phyloP scores from a whole-genome alignment of 2,888 invertebrate genomes.

The Drosophila kambysellisi region DNA sequence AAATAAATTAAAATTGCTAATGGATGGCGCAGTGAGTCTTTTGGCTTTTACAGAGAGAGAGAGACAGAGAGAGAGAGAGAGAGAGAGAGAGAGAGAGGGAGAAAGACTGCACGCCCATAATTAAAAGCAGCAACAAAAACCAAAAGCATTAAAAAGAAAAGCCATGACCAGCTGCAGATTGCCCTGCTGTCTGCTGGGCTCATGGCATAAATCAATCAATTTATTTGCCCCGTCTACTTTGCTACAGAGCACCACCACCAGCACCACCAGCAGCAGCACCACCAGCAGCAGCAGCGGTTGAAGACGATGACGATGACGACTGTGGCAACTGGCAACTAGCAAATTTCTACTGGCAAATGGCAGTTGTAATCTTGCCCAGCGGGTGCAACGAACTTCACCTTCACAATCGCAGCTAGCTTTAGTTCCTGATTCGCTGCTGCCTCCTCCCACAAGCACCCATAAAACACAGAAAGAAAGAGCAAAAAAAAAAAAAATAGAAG shows the following conservation, averaged over 20 bases:
- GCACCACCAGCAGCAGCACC: conserved; percentile 1
- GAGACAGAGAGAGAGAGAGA: too few relatives aligned
- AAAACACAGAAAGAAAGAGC: not conserved
- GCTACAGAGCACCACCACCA: not conserved
- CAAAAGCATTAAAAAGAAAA: conserved; percentile 45
- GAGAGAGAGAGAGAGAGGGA: not conserved
- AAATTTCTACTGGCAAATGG: conserved; percentile 16
- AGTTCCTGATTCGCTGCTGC: conserved; percentile 38
- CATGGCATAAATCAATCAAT: conserved; percentile 80
- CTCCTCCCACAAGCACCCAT: conserved; percentile 32
- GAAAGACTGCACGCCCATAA: conserved; percentile 68
- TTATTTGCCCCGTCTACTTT: conserved; percentile 64
- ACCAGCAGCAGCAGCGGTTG: not conserved
- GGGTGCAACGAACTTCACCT: conserved; percentile 70
- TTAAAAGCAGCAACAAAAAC: conserved; percentile 69
- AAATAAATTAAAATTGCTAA: conserved; percentile 81
- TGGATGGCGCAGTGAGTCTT: conserved; percentile 51
- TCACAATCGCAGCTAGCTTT: conserved; percentile 54
- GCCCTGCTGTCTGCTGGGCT: conserved; percentile 49
- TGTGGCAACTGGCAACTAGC: conserved; percentile 27
- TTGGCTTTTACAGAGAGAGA: conserved; percentile 30
- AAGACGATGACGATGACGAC: conserved; percentile 34
- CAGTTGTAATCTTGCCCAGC: conserved; percentile 43
- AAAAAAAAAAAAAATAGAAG: not conserved
- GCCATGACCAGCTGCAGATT: conserved; percentile 41